Evolutionary conservation across 2,888 invertebrate genomes (phyloP).

Genomic region (Catocala nupta): DNA sequence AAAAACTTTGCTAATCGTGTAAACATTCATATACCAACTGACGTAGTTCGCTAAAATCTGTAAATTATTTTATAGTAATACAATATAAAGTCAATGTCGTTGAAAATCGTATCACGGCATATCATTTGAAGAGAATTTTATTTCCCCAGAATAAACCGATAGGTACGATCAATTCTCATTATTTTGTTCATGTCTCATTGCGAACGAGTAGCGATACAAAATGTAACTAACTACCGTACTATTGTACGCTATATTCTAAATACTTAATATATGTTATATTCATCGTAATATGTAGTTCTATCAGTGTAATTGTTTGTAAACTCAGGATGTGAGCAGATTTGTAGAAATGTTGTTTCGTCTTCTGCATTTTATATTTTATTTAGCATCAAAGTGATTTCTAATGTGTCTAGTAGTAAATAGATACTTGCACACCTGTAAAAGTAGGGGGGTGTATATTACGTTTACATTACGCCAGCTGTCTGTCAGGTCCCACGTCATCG

Average conservation of each 20-base stretch:
- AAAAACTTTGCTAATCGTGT: not conserved
- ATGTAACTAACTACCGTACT: not conserved
- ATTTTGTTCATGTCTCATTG: conserved; percentile 3
- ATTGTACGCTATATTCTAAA: not conserved
- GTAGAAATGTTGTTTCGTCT: too few species aligned
- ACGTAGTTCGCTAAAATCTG: conserved; percentile 16
- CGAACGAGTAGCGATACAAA: not conserved
- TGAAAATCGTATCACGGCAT: conserved; percentile 29
- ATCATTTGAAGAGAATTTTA: conserved; percentile 37
- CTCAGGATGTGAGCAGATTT: too few species aligned
- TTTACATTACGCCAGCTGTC: too few species aligned
- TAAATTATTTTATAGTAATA: conserved; percentile 39
- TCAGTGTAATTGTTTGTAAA: too few species aligned
- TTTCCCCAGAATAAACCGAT: conserved; percentile 28
- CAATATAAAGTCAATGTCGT: conserved; percentile 33
- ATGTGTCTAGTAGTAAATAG: too few species aligned
- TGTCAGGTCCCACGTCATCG: too few species aligned
- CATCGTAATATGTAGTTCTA: too few species aligned
- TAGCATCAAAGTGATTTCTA: too few species aligned
- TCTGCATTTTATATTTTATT: too few species aligned
- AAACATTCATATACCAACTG: not conserved
- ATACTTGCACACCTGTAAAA: too few species aligned
- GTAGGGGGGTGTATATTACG: too few species aligned
- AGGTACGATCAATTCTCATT: conserved; percentile 43
- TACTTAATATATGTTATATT: too few species aligned